A percentile compares a stretch with the other conserved stretches of the same genome.
phyloP scores from a whole-genome alignment of 1,140 invertebrate species.

The Temnothorax curvispinosus region DNA sequence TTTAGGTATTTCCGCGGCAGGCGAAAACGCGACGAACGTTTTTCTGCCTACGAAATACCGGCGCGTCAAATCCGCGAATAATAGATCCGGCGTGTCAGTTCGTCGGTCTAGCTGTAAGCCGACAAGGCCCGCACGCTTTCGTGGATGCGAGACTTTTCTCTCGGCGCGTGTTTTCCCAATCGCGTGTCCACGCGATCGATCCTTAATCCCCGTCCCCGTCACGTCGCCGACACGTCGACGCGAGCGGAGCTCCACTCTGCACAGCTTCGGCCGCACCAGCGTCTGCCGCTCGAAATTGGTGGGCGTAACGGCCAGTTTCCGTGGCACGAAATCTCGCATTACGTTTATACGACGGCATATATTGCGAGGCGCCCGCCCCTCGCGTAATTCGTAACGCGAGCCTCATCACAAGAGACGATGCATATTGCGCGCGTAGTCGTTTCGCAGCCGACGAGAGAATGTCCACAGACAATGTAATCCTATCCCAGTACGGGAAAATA shows the following conservation, averaged over 20 bases:
- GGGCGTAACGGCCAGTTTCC: not conserved
- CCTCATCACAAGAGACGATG: conserved; percentile 3
- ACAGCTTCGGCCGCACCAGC: not conserved
- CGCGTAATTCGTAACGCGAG: conserved; percentile 32
- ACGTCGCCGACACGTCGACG: not conserved
- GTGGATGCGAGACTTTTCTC: not conserved
- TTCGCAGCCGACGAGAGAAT: conserved; percentile 2
- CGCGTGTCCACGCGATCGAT: conserved; percentile 26
- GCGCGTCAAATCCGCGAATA: conserved; percentile 51
- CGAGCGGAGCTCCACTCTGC: too few relatives aligned
- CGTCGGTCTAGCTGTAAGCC: conserved; percentile 13
- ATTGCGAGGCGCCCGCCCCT: not conserved
- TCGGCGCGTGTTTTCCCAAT: not conserved
- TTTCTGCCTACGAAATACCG: not conserved
- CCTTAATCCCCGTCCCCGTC: conserved; percentile 33
- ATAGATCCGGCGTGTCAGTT: conserved; percentile 24
- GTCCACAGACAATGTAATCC: conserved; percentile 56
- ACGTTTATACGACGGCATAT: not conserved
- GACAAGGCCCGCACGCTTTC: conserved; percentile 10
- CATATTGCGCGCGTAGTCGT: conserved; percentile 31
- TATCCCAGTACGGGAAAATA: not conserved
- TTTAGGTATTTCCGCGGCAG: not conserved
- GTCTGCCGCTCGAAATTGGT: conserved; percentile 23
- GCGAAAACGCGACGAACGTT: not conserved
- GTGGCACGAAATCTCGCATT: conserved; percentile 19